Conservation (phyloP, 1,140 invertebrate species). For the Atopsyche davidsoni region DNA sequence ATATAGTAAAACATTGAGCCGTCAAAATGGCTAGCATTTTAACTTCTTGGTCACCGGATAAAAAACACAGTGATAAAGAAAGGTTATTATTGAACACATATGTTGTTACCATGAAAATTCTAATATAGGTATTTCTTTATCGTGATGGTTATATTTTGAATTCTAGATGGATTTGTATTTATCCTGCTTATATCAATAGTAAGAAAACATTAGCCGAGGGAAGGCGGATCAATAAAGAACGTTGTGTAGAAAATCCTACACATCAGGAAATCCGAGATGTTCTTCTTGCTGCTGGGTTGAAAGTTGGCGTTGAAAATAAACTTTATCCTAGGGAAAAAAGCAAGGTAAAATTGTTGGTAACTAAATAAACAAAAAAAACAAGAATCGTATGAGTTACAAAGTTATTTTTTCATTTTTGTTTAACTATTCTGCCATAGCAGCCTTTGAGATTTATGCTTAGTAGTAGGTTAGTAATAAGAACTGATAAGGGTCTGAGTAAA, state of each 20-base stretch:
- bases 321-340: slow-evolving; percentile 86
- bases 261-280: slow-evolving; percentile 92
- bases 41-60: slow-evolving; percentile 53
- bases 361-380: too few relatives aligned
- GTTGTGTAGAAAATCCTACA: slow-evolving; percentile 91
- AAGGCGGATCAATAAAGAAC: slow-evolving; percentile 72
- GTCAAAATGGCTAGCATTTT: slow-evolving; percentile 14
- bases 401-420: too few relatives aligned
- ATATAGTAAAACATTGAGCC: too few relatives aligned
- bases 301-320: slow-evolving; percentile 91
- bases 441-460: too few relatives aligned
- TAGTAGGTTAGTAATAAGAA: too few relatives aligned
- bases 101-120: not conserved
- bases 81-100: slow-evolving; percentile 39
- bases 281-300: slow-evolving; percentile 70
- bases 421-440: too few relatives aligned
- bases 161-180: slow-evolving; percentile 91
- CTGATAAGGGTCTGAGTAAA: too few relatives aligned
- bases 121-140: not conserved
- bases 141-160: slow-evolving; percentile 28
- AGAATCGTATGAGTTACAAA: too few relatives aligned
- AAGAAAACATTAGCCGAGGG: slow-evolving; percentile 87
- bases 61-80: slow-evolving; percentile 62
- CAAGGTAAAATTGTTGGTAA: slow-evolving; percentile 48
- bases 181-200: slow-evolving; percentile 93